Base-by-base conservation (phyloP, 2,888 invertebrate genomes). In the Meiosimyza platycephala region DNA sequence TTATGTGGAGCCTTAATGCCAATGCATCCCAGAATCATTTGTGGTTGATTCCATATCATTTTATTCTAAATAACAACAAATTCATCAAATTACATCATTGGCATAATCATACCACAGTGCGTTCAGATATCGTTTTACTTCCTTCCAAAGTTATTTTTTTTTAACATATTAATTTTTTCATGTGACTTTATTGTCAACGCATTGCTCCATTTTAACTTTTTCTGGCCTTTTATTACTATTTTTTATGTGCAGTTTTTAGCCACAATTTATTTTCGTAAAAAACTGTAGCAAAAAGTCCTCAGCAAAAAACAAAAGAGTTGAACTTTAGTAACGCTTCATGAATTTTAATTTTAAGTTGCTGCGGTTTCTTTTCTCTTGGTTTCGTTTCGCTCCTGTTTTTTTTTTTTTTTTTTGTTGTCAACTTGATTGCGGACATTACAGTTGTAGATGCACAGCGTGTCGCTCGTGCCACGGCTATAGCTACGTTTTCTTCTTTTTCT, bases 291-390 rank as follows among this genome's bases (percentile, higher is more conserved):
- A 48, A 55, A 11, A 11, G 6, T 9, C 15, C 16, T 16, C 40
- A 11, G 15, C 1, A 28, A 15, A n/a, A 9, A 28, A 28, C 11
- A 59, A 72, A 65, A 72, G 50, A 52, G 59, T 78, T 78, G 71
- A 76, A 76, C 77, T 76, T 77, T 76, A 74, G 75, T 70, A 67
- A 76, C 74, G 78, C 77, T 76, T 74, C 71, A 78, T 75, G 73
- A 78, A 77, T 78, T 77, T 77, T 76, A 76, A 77, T 78, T 74
- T 77, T 55, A 72, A 77, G 52, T 69, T 33, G 63, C 52, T 57
- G 48, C 48, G 68, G 6, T 15, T 15, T 18, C 12, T 55, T 54
- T 60, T 60, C 28, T 22, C 15, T 28, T 22, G 3, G 28, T 28
- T 28, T 3, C 28, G 4, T 13, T 22, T 22, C 22, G 22, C 22